Conservation (phyloP, 1,140 invertebrate genomes). For the Pseudomyrmex cubaensis region DNA sequence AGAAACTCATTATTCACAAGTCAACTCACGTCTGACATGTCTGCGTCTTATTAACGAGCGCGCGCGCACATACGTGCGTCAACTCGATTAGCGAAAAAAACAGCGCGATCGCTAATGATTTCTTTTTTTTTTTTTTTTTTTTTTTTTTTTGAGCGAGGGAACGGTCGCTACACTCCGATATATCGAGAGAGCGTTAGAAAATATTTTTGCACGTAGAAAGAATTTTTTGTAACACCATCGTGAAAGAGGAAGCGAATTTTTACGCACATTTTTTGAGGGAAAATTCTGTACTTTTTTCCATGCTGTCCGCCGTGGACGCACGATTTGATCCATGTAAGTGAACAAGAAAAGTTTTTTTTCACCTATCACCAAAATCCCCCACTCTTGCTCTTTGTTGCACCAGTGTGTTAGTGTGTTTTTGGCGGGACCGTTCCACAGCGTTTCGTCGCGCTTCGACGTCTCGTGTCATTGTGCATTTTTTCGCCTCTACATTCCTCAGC, state of each 20-base stretch:
- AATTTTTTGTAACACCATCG: slow-evolving; percentile 77
- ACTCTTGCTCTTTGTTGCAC: slow-evolving; percentile 73
- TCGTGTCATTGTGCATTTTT: slow-evolving; percentile 69
- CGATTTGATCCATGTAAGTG: slow-evolving; percentile 85
- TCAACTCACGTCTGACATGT: slow-evolving; percentile 36
- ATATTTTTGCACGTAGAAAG: slow-evolving; percentile 80
- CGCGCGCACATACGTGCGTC: not conserved
- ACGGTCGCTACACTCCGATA: slow-evolving; percentile 37
- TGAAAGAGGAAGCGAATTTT: slow-evolving; percentile 76
- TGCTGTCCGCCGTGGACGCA: slow-evolving; percentile 83
- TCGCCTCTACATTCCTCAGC: slow-evolving; percentile 46
- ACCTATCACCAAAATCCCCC: slow-evolving; percentile 76
- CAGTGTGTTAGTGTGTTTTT: slow-evolving; percentile 71
- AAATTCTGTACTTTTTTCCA: slow-evolving; percentile 83
- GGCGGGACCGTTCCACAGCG: slow-evolving; percentile 64
- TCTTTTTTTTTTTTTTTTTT: not conserved
- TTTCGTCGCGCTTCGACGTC: slow-evolving; percentile 72
- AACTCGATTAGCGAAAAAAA: too few relatives aligned
- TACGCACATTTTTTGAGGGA: slow-evolving; percentile 82
- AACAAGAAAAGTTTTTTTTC: slow-evolving; percentile 83
- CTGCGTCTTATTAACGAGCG: not conserved
- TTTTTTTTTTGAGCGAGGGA: not conserved
- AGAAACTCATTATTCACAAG: slow-evolving; percentile 1
- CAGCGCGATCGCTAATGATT: not conserved
- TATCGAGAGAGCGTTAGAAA: slow-evolving; percentile 45